These are phyloP conservation scores for Stenolophus ochropezus DNA, from an alignment of 2,888 invertebrate species.

Conservation along the genomic window DNA sequence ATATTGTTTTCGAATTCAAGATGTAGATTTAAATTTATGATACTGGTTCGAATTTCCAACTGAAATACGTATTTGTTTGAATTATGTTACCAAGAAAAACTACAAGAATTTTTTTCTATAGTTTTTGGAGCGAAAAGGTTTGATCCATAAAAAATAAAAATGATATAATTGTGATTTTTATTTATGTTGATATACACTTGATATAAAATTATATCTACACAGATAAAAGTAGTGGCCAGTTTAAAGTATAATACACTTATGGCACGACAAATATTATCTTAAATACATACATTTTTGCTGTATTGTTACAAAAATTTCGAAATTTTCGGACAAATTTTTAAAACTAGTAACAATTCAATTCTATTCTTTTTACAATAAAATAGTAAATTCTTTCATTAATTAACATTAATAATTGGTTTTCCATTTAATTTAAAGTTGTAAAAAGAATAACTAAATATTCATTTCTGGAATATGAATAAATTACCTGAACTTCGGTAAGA, in stretches of 20 bases:
- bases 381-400: not conserved
- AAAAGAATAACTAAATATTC: not conserved
- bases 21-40: no score
- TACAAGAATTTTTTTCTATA: no score
- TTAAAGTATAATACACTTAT: constrained; percentile 21
- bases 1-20: no score
- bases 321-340: constrained; percentile 9
- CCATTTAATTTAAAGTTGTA: not conserved
- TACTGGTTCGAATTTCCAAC: no score
- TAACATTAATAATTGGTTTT: not conserved
- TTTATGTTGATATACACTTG: constrained; percentile 24
- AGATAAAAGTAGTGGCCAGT: constrained; percentile 24
- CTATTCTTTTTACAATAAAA: not conserved
- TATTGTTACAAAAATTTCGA: constrained; percentile 29
- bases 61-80: no score
- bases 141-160: constrained; percentile 23
- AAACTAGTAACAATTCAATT: no score
- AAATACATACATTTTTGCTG: constrained; percentile 14
- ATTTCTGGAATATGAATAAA: not conserved
- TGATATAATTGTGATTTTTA: not conserved
- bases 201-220: constrained; percentile 44
- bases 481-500: constrained; percentile 5
- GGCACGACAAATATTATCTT: constrained; percentile 21
- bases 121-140: no score
- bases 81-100: no score